Evolutionary conservation across 1,140 invertebrate species (phyloP).

Genomic region (Solenopsis invicta): DNA sequence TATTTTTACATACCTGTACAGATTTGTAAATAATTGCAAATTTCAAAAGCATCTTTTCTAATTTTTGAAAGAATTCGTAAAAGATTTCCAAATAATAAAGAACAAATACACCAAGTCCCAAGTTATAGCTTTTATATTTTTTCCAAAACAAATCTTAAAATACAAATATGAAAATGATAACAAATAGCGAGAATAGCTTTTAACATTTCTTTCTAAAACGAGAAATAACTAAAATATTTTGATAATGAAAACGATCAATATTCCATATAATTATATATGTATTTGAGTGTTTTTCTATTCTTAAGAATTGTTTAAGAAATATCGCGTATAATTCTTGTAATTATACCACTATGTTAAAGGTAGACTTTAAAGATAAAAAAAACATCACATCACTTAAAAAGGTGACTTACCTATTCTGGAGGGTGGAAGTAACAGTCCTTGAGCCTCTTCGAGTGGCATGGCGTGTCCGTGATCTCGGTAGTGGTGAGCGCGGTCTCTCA

Average conservation of each 20-base stretch:
- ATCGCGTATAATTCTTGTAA: neutral
- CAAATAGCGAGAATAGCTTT: too few species aligned
- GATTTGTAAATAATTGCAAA: too few species aligned
- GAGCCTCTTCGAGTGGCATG: constrained; percentile 83
- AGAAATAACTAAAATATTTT: neutral
- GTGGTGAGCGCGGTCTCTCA: constrained; percentile 81
- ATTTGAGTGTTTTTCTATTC: neutral
- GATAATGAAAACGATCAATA: neutral
- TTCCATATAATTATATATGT: neutral
- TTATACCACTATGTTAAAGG: neutral
- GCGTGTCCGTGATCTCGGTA: constrained; percentile 81
- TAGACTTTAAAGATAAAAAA: neutral
- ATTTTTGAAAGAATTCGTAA: too few species aligned
- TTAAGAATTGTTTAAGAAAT: neutral
- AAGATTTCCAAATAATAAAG: too few species aligned
- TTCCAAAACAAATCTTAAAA: too few species aligned
- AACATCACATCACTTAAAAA: neutral
- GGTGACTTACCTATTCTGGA: constrained; percentile 79
- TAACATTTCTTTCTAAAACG: neutral
- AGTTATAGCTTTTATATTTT: too few species aligned
- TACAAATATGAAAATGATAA: too few species aligned
- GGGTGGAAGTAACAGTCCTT: constrained; percentile 81
- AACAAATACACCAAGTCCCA: too few species aligned
- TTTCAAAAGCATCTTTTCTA: too few species aligned
- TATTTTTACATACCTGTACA: too few species aligned